A percentile compares a stretch with the other conserved stretches of the same genome.
Evolutionary conservation across 2,797 vertebrate species (phyloP).

Genomic region (Sternarchorhynchus goeldii): DNA sequence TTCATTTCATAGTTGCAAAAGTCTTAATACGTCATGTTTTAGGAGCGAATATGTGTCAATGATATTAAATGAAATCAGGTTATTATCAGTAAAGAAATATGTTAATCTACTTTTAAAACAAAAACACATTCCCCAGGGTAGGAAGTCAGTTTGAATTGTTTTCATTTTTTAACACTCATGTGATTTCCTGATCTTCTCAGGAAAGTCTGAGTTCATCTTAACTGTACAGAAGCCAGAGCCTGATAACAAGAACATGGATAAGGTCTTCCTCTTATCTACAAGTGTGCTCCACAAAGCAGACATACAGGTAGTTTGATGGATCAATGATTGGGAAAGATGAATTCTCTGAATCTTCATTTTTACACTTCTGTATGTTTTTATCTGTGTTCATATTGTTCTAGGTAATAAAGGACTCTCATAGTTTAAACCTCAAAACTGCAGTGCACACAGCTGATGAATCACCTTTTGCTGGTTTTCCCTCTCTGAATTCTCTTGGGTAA

Average conservation of each 20-base stretch:
- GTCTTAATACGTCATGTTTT: no score
- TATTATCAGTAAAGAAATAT: no score
- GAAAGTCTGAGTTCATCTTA: slow-evolving; percentile 81
- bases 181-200: slow-evolving; percentile 72
- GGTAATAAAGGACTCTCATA: slow-evolving; percentile 64
- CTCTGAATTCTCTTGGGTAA: slow-evolving; percentile 72
- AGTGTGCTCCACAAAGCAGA: slow-evolving; percentile 79
- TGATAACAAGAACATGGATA: slow-evolving; percentile 72
- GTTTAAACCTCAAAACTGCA: slow-evolving; percentile 18
- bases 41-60: no score
- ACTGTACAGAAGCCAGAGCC: slow-evolving; percentile 72
- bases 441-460: slow-evolving; percentile 38
- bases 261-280: slow-evolving; percentile 83
- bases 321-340: not conserved
- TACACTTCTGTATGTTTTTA: not conserved
- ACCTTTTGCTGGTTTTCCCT: slow-evolving; percentile 61
- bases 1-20: no score
- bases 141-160: no score
- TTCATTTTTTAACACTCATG: not conserved
- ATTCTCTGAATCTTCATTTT: slow-evolving; percentile 7
- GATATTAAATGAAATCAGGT: no score
- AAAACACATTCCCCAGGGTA: no score
- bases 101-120: no score
- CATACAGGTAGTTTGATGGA: slow-evolving; percentile 80
- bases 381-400: slow-evolving; percentile 46